Evolutionary conservation across 2,113 vertebrate species (phyloP), one percentile per base, ranked within the genome.

Genomic region (Pongo pygmaeus): DNA sequence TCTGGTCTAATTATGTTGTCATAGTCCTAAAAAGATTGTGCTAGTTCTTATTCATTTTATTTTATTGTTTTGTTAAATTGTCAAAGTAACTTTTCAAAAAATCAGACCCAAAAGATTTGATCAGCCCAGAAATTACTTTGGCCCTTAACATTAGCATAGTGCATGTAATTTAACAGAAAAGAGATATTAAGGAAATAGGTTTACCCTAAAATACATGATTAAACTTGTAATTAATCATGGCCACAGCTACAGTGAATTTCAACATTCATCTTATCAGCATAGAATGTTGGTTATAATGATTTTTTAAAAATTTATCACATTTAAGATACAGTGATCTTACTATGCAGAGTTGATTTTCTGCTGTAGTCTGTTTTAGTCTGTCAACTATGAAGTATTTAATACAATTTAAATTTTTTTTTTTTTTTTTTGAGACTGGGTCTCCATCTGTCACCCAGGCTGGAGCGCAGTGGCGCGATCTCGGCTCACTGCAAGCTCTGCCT

Each of bases 41-140:
- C 27, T 55, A 78, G 61, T 91, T 52, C 50, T 79, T 92, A 64
- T 48, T 78, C 74, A 38, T 88, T 69, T 94, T 52, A 90, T 77
- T 81, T 94, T 72, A 43, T 89, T 67, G 48, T 94, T 84, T 95
- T 92, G 75, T 86, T 89, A 91, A 85, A n/a, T 22, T 96, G 14
- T 84, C 52, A 83, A 83, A 59, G 23, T 70, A 38, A 50, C 46
- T 64, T 64, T 64, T 64, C 6, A 14, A 32, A 64, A 64, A 64
- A 64, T 64, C 3, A 43, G 57, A 79, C 35, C 23, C 30, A n/a
- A 35, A 78, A 84, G 17, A 50, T 55, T 93, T 81, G 25, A 43
- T 48, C 52, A 89, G 38, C 27, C 52, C 67, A n/a, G 50, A 72
- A 52, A 4, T 61, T 52, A 43, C 43, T 95, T 72, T 94, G 79